Evolutionary conservation across 2,888 invertebrate species (phyloP).

Genomic region (Dolomedes plantarius): DNA sequence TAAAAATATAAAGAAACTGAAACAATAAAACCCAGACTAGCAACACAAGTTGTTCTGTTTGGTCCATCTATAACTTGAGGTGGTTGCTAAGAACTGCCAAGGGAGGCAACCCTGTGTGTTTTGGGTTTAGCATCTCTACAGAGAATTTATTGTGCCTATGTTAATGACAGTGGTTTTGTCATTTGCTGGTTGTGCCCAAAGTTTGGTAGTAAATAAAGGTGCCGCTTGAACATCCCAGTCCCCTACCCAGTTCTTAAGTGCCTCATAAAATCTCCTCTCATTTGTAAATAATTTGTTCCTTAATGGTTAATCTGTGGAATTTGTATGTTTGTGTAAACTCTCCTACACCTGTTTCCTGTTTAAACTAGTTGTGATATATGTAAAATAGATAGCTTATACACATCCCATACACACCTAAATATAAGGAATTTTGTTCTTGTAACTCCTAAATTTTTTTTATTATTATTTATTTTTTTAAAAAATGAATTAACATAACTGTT

Average conservation of each 20-base stretch:
- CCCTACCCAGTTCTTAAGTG: conserved; percentile 24
- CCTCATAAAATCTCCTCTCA: conserved; percentile 9
- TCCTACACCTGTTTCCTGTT: not conserved
- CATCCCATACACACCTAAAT: too few relatives aligned
- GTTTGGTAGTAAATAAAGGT: conserved; percentile 56
- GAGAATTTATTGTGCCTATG: conserved; percentile 66
- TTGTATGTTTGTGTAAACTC: not conserved
- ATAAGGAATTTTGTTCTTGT: too few relatives aligned
- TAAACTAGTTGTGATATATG: not conserved
- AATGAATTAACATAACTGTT: too few relatives aligned
- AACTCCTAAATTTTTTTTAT: too few relatives aligned
- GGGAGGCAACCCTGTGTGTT: conserved; percentile 23
- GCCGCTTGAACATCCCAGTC: not conserved
- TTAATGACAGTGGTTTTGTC: conserved; percentile 50
- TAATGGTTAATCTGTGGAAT: not conserved
- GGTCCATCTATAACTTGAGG: conserved; percentile 34
- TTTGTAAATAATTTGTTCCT: conserved; percentile 9
- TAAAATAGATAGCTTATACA: not conserved
- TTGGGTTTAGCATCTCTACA: conserved; percentile 29
- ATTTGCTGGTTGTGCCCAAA: conserved; percentile 48
- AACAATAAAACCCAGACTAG: conserved; percentile 22
- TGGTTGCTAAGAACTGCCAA: conserved; percentile 33
- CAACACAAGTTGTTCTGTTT: conserved; percentile 30
- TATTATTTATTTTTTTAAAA: too few relatives aligned
- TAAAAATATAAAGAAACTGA: not conserved